Percentiles rank a stretch among this genome's conserved stretches.
Evolutionary conservation across 1,140 invertebrate genomes (phyloP).

Genomic region (Araneus ventricosus): DNA sequence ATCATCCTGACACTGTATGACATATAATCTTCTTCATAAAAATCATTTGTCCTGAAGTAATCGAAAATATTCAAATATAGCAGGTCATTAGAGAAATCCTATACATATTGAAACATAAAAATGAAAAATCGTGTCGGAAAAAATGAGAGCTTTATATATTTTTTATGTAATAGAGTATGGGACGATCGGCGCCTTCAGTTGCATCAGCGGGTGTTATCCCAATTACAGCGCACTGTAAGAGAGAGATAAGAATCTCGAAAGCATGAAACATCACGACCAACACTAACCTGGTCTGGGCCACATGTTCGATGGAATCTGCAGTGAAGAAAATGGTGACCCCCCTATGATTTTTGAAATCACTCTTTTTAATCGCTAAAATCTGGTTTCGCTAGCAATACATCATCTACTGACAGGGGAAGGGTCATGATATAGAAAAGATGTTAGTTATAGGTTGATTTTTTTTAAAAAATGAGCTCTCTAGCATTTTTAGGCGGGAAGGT

Average conservation of each 20-base stretch:
- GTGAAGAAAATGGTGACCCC: conserved; percentile 10
- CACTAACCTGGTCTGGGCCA: conserved; percentile 10
- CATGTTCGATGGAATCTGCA: conserved; percentile 45
- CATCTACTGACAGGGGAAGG: conserved; percentile 56
- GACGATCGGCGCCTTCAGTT: conserved; percentile 10
- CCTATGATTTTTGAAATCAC: conserved; percentile 40
- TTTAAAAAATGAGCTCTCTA: neutral
- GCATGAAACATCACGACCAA: conserved; percentile 70
- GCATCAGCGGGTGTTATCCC: conserved; percentile 67
- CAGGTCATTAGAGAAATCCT: too few species aligned
- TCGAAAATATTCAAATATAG: too few species aligned
- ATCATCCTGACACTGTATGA: too few species aligned
- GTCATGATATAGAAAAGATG: conserved; percentile 1
- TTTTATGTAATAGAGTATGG: conserved; percentile 66
- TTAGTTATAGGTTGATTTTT: conserved; percentile 49
- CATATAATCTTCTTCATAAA: too few species aligned
- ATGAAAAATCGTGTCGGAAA: neutral
- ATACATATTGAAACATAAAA: too few species aligned
- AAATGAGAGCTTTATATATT: neutral
- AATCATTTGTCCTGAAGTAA: too few species aligned
- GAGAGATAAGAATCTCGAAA: conserved; percentile 60
- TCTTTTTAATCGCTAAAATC: conserved; percentile 39
- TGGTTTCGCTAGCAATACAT: conserved; percentile 46
- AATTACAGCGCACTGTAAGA: conserved; percentile 63
- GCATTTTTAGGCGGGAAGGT: conserved; percentile 5